Percentiles rank a stretch among this genome's conserved stretches.
These are phyloP conservation scores for Tiliacea aurago DNA, from an alignment of 2,888 invertebrate genomes.

Conservation along the genomic window DNA sequence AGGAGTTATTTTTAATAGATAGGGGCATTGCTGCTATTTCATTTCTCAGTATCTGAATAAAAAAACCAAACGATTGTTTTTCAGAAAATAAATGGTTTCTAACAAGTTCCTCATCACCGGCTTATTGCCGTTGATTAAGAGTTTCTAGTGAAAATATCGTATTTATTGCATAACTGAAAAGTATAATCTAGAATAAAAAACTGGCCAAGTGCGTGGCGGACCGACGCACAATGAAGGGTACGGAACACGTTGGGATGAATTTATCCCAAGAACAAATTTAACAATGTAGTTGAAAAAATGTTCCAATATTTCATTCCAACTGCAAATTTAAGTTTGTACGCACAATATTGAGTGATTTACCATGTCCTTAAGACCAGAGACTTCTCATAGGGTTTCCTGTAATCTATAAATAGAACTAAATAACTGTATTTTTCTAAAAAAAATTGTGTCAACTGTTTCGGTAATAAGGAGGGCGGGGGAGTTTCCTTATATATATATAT, in stretches of 20 bases:
- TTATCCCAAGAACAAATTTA: not conserved
- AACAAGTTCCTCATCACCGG: conserved; percentile 59
- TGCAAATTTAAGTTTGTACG: no score
- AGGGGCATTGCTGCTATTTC: conserved; percentile 66
- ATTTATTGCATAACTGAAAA: conserved; percentile 60
- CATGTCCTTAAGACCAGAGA: no score
- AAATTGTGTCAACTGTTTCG: no score
- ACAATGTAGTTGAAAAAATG: not conserved
- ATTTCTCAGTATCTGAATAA: conserved; percentile 66
- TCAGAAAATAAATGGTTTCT: conserved; percentile 66
- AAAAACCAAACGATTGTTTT: conserved; percentile 68
- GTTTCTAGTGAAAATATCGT: conserved; percentile 59
- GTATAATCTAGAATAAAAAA: conserved; percentile 13
- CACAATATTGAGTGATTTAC: no score
- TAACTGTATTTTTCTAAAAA: no score
- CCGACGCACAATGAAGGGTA: no score
- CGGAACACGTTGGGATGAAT: not conserved
- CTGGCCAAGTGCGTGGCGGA: no score
- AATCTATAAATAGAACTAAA: no score
- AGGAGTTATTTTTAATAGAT: conserved; percentile 70
- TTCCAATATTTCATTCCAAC: not conserved
- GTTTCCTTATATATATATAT: no score
- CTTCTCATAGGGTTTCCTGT: no score
- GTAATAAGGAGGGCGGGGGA: no score
- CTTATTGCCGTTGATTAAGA: conserved; percentile 62